phyloP scores from a whole-genome alignment of 1,140 invertebrate genomes.

The Epicauta chinensis region DNA sequence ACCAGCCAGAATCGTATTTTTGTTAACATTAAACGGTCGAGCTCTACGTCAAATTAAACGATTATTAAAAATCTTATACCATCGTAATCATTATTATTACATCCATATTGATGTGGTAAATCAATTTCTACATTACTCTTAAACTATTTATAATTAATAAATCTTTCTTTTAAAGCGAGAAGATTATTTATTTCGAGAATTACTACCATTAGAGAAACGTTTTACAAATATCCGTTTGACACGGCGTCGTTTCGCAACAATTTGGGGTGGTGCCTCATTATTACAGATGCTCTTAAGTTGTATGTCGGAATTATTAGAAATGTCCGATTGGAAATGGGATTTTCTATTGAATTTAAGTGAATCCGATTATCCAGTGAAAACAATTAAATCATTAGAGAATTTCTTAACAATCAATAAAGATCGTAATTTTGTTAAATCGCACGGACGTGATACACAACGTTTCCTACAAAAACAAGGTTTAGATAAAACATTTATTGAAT shows the following conservation, averaged over 20 bases:
- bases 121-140: no score
- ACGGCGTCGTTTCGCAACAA: slow-evolving; percentile 77
- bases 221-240: slow-evolving; percentile 80
- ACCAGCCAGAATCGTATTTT: slow-evolving; percentile 79
- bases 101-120: slow-evolving; percentile 97
- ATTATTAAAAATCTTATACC: slow-evolving; percentile 84
- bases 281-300: slow-evolving; percentile 81
- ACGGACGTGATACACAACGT: slow-evolving; percentile 90
- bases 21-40: slow-evolving; percentile 92
- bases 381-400: slow-evolving; percentile 65
- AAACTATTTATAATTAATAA: background rate
- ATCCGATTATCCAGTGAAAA: slow-evolving; percentile 95
- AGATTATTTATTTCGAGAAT: slow-evolving; percentile 85
- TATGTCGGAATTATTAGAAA: slow-evolving; percentile 65
- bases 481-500: slow-evolving; percentile 95
- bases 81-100: slow-evolving; percentile 87
- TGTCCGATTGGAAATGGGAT: slow-evolving; percentile 78
- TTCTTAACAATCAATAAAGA: slow-evolving; percentile 83
- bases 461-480: slow-evolving; percentile 97
- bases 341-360: slow-evolving; percentile 98
- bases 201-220: slow-evolving; percentile 64
- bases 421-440: slow-evolving; percentile 92
- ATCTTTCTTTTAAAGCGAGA: slow-evolving; percentile 86
- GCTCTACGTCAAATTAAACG: slow-evolving; percentile 88
- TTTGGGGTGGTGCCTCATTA: slow-evolving; percentile 97